A percentile compares a stretch with the other conserved stretches of the same genome.
These are phyloP conservation scores for Gerris lacustris DNA, from an alignment of 2,888 invertebrate genomes.

Conservation along the genomic window DNA sequence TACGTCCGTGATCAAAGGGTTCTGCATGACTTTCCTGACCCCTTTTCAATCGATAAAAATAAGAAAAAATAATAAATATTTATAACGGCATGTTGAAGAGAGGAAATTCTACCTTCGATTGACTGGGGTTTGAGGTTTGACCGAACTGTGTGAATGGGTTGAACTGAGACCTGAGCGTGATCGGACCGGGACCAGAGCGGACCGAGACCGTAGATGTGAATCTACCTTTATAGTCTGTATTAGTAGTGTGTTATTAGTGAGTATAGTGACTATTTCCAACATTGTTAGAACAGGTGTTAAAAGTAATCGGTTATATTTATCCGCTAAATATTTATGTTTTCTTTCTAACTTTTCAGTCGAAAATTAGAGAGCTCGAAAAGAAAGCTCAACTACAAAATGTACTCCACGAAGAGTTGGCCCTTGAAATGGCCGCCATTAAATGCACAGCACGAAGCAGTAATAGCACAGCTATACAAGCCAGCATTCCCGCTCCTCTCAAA, in stretches of 20 bases:
- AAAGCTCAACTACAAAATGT: slow-evolving; percentile 59
- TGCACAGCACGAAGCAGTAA: slow-evolving; percentile 35
- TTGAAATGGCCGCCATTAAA: slow-evolving; percentile 67
- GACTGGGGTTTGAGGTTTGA: no score
- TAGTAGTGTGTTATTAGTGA: no score
- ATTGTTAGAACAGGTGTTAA: no score
- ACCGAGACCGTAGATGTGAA: no score
- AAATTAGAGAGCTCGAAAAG: slow-evolving; percentile 80
- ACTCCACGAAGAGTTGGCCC: slow-evolving; percentile 76
- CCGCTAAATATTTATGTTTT: neutral
- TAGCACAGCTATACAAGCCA: slow-evolving; percentile 18
- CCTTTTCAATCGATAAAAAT: neutral
- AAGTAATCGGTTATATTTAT: no score
- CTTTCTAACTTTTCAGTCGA: slow-evolving; percentile 45
- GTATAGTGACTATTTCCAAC: no score
- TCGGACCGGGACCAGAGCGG: no score
- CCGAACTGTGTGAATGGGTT: no score
- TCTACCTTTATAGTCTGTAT: no score
- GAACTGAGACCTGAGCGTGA: no score
- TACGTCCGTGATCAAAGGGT: neutral
- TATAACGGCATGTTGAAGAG: neutral
- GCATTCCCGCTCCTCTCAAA: slow-evolving; percentile 23
- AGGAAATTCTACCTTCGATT: no score
- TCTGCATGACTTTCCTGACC: no score
- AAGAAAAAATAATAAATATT: neutral